These are phyloP conservation scores for Murina feae DNA, from an alignment of 2,113 vertebrate species.

Conservation along the genomic window DNA sequence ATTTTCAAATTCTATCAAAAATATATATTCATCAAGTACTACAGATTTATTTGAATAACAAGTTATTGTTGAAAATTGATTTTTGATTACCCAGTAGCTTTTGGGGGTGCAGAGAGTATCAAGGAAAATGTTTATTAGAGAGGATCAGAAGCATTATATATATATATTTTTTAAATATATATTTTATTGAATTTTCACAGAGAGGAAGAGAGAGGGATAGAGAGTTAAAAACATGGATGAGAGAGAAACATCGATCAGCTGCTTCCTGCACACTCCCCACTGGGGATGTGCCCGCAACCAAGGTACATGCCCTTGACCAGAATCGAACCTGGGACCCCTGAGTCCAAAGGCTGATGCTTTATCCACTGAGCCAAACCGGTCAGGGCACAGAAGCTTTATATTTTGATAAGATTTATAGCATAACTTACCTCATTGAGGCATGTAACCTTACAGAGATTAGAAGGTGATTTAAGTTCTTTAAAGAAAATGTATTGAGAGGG, in stretches of 20 bases:
- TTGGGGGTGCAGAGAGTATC: not conserved
- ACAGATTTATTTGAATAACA: conserved; percentile 3
- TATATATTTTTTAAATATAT: no score
- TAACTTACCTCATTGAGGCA: not conserved
- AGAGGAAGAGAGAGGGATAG: no score
- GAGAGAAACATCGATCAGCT: no score
- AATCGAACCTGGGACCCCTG: no score
- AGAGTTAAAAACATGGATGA: no score
- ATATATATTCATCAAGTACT: not conserved
- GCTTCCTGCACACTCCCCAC: no score
- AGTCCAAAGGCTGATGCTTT: no score
- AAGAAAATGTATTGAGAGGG: not conserved
- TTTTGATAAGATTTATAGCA: not conserved
- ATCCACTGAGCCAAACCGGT: no score
- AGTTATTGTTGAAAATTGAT: conserved; percentile 11
- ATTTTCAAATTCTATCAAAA: not conserved
- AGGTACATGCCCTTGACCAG: no score
- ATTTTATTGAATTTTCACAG: no score
- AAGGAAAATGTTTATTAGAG: conserved; percentile 19
- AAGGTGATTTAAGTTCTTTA: conserved; percentile 17
- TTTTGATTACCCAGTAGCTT: not conserved
- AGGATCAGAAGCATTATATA: not conserved
- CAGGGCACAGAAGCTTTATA: not conserved
- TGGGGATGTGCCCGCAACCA: no score
- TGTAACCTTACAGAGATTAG: not conserved